A percentile compares a stretch with the other conserved stretches of the same genome.
Evolutionary conservation across 2,113 vertebrate species (phyloP).

Genomic region (Phyllostomus hastatus): DNA sequence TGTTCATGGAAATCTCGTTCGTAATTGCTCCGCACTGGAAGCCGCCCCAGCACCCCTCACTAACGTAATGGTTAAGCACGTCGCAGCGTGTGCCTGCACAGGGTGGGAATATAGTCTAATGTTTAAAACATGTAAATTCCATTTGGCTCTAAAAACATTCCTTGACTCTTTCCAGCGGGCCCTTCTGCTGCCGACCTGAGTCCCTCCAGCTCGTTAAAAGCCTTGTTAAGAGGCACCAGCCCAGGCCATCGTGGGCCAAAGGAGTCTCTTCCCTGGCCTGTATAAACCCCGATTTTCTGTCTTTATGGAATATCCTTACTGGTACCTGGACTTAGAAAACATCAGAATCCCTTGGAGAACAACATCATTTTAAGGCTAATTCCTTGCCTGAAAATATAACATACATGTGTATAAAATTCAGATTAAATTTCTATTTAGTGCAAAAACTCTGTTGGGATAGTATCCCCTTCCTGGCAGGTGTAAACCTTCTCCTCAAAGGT

Average conservation of each 20-base stretch:
- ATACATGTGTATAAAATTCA: not conserved
- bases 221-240: not conserved
- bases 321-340: not conserved
- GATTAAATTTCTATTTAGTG: not conserved
- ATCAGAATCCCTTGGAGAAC: not conserved
- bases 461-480: fast-evolving
- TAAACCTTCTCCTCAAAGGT: not conserved
- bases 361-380: not conserved
- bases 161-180: not conserved
- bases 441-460: not conserved
- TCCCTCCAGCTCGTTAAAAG: not conserved
- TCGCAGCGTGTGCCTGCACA: no score
- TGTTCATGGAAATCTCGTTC: no score
- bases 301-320: not conserved
- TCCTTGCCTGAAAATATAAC: not conserved
- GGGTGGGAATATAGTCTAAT: no score
- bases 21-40: no score
- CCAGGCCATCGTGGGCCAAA: no score
- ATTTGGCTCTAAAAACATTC: no score
- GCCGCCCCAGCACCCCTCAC: no score
- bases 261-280: not conserved
- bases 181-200: not conserved
- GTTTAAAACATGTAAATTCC: no score
- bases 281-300: not conserved
- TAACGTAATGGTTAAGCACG: no score